Percentiles rank a stretch among this genome's conserved stretches.
Conservation (phyloP, 2,113 vertebrate genomes). For the Neotoma lepida region DNA sequence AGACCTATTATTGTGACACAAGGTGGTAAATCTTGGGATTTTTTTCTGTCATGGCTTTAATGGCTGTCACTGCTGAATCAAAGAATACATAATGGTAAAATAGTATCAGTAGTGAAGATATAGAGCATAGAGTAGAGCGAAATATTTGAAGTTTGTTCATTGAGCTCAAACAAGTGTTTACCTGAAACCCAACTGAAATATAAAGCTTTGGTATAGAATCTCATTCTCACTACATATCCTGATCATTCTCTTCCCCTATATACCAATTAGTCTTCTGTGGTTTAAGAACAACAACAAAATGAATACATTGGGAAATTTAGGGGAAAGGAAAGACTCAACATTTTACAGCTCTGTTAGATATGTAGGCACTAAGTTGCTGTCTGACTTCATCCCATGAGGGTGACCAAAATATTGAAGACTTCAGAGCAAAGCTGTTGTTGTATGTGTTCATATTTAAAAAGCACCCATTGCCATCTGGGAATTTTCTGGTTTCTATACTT, state of each 20-base stretch:
- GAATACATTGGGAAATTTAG: slow-evolving; percentile 7
- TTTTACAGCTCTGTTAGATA: background rate
- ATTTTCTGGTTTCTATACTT: background rate
- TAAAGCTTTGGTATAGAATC: background rate
- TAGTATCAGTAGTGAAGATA: background rate
- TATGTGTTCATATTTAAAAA: background rate
- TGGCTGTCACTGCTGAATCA: background rate
- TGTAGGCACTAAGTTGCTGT: background rate
- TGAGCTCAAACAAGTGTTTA: background rate
- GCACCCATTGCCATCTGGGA: background rate
- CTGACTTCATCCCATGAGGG: background rate
- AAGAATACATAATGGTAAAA: background rate
- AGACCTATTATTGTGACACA: background rate
- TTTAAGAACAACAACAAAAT: background rate
- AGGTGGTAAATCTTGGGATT: background rate
- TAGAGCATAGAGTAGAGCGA: background rate
- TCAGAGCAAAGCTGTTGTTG: background rate
- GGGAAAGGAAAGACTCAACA: background rate
- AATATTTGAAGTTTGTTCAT: background rate
- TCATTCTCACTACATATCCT: background rate
- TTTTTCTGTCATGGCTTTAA: background rate
- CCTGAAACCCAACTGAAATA: slow-evolving; percentile 1
- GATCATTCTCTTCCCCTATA: background rate
- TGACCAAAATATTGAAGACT: background rate
- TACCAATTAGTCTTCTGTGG: background rate